These are phyloP conservation scores for Montipora capitata DNA, from an alignment of 92 coral and sea anemone genomes.

Conservation along the genomic window DNA sequence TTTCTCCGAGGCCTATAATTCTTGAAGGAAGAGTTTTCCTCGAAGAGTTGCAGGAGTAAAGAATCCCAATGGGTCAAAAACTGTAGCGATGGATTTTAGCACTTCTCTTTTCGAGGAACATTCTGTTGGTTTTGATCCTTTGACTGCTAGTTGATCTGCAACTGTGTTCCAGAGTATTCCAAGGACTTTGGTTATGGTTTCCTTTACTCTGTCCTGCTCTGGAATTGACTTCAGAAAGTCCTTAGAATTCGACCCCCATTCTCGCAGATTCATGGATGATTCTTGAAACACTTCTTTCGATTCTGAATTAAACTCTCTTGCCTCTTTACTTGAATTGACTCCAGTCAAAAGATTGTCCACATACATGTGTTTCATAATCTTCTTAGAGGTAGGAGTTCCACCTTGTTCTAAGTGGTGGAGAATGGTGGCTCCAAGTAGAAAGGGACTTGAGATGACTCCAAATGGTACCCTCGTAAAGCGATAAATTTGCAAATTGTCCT, in stretches of 20 bases:
- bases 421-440: no score
- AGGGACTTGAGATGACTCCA: no score
- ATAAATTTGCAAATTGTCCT: no score
- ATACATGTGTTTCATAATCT: constrained; percentile 32
- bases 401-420: constrained; percentile 39
- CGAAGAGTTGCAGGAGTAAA: constrained; percentile 2
- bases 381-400: constrained; percentile 14
- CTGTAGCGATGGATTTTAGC: not conserved
- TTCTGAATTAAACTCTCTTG: constrained; percentile 35
- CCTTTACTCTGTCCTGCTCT: constrained; percentile 23
- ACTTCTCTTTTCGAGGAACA: constrained; percentile 1
- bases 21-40: constrained; percentile 27
- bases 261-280: constrained; percentile 46
- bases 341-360: constrained; percentile 53
- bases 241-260: constrained; percentile 35
- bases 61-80: not conserved
- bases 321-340: constrained; percentile 37
- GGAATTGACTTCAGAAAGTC: constrained; percentile 20
- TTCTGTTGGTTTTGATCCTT: constrained; percentile 6
- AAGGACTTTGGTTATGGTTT: constrained; percentile 30
- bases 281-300: constrained; percentile 46
- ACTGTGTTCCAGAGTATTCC: constrained; percentile 28
- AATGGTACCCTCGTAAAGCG: no score
- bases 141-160: not conserved
- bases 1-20: no score